phyloP scores from a whole-genome alignment of 2,888 invertebrate species.

The Aricia artaxerxes region DNA sequence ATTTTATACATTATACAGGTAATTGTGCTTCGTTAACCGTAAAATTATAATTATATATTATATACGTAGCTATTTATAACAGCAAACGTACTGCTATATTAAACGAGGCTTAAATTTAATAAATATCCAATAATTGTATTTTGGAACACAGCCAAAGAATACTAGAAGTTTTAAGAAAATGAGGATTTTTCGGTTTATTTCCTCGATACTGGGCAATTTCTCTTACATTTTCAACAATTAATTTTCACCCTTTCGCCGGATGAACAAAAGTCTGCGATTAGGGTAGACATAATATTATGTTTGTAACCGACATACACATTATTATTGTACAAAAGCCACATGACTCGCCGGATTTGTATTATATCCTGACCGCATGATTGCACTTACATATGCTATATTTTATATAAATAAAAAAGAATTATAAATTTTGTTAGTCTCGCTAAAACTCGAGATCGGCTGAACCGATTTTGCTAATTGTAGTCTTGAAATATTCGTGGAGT shows the following conservation, averaged over 20 bases:
- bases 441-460: too few relatives aligned
- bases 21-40: background rate
- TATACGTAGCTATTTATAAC: background rate
- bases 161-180: too few relatives aligned
- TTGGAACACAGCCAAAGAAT: too few relatives aligned
- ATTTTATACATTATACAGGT: background rate
- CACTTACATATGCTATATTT: constrained; percentile 47
- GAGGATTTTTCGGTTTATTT: too few relatives aligned
- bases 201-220: too few relatives aligned
- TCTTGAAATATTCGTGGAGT: too few relatives aligned
- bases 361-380: constrained; percentile 65
- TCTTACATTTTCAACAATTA: background rate
- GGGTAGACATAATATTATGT: constrained; percentile 41
- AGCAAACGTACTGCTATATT: background rate
- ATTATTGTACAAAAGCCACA: constrained; percentile 60
- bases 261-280: constrained; percentile 24
- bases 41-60: background rate
- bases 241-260: constrained; percentile 10
- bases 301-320: constrained; percentile 31
- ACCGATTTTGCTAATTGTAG: too few relatives aligned
- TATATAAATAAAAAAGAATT: too few relatives aligned
- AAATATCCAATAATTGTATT: too few relatives aligned
- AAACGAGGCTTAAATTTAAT: background rate
- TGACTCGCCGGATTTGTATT: constrained; percentile 58
- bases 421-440: too few relatives aligned